These are phyloP conservation scores for Hyposoter dolosus DNA, from an alignment of 2,888 invertebrate genomes.

Conservation along the genomic window DNA sequence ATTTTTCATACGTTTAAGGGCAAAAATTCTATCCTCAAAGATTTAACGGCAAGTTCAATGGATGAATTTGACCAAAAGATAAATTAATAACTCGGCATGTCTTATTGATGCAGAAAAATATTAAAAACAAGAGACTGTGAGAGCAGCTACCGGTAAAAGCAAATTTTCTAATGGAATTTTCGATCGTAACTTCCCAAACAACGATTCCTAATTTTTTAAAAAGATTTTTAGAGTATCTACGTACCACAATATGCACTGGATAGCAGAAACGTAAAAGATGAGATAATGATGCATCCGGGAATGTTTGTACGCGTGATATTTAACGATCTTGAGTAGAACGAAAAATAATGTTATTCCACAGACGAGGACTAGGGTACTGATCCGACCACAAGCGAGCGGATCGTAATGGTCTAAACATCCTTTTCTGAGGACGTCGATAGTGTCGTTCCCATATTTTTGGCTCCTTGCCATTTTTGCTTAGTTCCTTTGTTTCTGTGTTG, in stretches of 20 bases:
- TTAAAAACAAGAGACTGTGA: no score
- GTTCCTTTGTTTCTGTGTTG: neutral
- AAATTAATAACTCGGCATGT: no score
- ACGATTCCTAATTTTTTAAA: neutral
- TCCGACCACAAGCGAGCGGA: constrained; percentile 84
- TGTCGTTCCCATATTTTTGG: constrained; percentile 81
- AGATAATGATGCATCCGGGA: constrained; percentile 85
- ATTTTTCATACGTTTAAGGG: no score
- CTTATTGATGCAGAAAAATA: no score
- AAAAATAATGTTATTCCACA: constrained; percentile 83
- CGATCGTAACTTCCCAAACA: neutral
- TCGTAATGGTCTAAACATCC: constrained; percentile 84
- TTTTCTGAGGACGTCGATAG: constrained; percentile 84
- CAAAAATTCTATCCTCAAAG: no score
- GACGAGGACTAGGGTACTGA: constrained; percentile 83
- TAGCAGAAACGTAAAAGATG: constrained; percentile 85
- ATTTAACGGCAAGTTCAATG: no score
- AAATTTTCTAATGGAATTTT: no score
- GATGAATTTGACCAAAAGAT: no score
- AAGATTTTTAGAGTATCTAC: constrained; percentile 56
- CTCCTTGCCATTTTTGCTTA: constrained; percentile 74
- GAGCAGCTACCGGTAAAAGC: no score
- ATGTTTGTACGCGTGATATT: constrained; percentile 84
- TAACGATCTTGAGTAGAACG: constrained; percentile 82
- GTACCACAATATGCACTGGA: constrained; percentile 85